phyloP scores from a whole-genome alignment of 2,888 invertebrate species.

The Athalia circularis region DNA sequence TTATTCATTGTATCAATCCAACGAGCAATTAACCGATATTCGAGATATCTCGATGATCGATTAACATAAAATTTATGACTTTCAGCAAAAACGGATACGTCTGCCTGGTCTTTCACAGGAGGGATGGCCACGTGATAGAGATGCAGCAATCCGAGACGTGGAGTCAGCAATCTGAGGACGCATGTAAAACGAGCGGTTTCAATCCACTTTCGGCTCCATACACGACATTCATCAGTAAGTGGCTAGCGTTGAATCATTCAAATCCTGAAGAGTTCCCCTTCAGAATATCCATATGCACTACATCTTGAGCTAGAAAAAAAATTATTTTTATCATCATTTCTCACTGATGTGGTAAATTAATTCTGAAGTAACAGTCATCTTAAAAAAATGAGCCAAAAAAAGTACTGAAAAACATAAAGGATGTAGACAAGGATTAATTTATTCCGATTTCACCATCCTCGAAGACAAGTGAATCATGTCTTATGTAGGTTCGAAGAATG shows the following conservation, averaged over 20 bases:
- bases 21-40: no score
- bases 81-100: conserved; percentile 86
- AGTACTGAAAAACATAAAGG: no score
- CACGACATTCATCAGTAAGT: conserved; percentile 82
- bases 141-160: conserved; percentile 79
- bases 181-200: conserved; percentile 77
- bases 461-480: no score
- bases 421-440: no score
- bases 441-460: no score
- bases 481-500: not conserved
- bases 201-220: conserved; percentile 76
- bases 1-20: no score
- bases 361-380: not conserved
- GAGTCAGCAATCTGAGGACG: conserved; percentile 78
- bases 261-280: not conserved
- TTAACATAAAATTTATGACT: conserved; percentile 55
- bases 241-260: conserved; percentile 11
- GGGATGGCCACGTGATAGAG: conserved; percentile 84
- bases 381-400: not conserved
- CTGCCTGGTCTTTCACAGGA: conserved; percentile 84
- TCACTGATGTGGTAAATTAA: not conserved
- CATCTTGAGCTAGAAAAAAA: not conserved
- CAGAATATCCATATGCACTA: not conserved
- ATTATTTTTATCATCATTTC: conserved; percentile 5
- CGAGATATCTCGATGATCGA: no score